Evolutionary conservation across 2,113 vertebrate species (phyloP), one percentile per base, ranked within the genome.

Genomic region (Tretioscincus oriximinensis): DNA sequence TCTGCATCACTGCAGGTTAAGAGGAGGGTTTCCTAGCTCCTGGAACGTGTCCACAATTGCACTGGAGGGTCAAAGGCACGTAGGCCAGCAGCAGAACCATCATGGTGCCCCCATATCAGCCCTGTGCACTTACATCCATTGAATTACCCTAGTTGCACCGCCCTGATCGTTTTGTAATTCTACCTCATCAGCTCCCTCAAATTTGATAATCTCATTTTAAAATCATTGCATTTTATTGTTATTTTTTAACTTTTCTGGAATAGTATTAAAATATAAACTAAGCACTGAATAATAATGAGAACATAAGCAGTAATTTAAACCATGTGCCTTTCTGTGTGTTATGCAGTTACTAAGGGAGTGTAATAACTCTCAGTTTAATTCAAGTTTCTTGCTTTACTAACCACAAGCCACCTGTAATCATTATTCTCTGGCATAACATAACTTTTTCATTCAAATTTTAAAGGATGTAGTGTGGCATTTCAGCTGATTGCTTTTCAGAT

Each of bases 241-340:
- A 87, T 29, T 61, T 58, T 18, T 81, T 20, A 54, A 65, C 10
- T 73, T 86, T 81, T 64, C 82, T 47, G 28, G n/a, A 47, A 77
- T 73, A 22, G 71, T 60, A 85, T 85, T 77, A 85, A 71, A 45
- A 78, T 76, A 1, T 73, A 61, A 63, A 63, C 76, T 84, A 67
- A 85, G 16, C 51, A 73, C 14, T 51, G 66, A 73, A 26, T 45
- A 78, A 28, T 41, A 81, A 74, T 12, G 76, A 80, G 41, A 90
- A 86, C 67, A 35, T 72, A 81, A 89, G 77, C 71, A 80, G 65
- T 35, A 35, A 88, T 82, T 85, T 85, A 63, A 86, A 73, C 41
- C 45, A 83, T 58, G 71, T 8, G 18, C 21, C 45, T 86, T 85
- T 88, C 84, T 83, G 73, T 68, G 80, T 65, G 65, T 20, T 75